Conservation (phyloP, 2,888 invertebrate species). For the Cataglyphis livida region DNA sequence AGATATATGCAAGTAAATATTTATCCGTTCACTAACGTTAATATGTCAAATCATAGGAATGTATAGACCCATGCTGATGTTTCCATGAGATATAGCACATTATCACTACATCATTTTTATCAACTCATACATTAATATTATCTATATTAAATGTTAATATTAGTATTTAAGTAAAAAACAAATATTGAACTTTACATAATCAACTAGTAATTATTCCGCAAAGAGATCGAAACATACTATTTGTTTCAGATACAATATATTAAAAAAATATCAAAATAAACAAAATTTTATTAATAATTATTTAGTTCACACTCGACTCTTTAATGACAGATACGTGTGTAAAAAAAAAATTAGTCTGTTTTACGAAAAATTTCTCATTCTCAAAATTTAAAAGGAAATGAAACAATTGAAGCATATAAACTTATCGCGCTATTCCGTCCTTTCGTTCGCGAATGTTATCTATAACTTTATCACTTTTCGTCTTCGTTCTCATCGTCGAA, state of each 20-base stretch:
- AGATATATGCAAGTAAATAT: constrained; percentile 15
- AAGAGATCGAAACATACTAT: background rate
- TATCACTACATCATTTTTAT: constrained; percentile 14
- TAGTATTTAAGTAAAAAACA: background rate
- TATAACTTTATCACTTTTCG: constrained; percentile 17
- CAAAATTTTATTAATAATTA: background rate
- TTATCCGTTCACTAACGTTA: constrained; percentile 1
- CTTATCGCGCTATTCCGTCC: background rate
- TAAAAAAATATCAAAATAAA: constrained; percentile 13
- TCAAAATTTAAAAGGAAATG: background rate
- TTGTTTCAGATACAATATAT: background rate
- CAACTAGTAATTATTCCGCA: background rate
- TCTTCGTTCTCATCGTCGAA: constrained; percentile 16
- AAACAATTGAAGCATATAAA: background rate
- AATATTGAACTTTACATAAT: background rate
- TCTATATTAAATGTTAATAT: constrained; percentile 22
- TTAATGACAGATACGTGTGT: background rate
- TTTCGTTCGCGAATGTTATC: background rate
- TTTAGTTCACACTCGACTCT: background rate
- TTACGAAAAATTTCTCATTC: background rate
- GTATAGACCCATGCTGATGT: constrained; percentile 1
- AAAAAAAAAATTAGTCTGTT: background rate
- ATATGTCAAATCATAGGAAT: constrained; percentile 9
- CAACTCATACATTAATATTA: constrained; percentile 6
- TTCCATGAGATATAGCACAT: background rate